A percentile compares a stretch with the other conserved stretches of the same genome.
These are phyloP conservation scores for Eupristina koningsbergeri DNA, from an alignment of 1,140 invertebrate species.

Conservation along the genomic window DNA sequence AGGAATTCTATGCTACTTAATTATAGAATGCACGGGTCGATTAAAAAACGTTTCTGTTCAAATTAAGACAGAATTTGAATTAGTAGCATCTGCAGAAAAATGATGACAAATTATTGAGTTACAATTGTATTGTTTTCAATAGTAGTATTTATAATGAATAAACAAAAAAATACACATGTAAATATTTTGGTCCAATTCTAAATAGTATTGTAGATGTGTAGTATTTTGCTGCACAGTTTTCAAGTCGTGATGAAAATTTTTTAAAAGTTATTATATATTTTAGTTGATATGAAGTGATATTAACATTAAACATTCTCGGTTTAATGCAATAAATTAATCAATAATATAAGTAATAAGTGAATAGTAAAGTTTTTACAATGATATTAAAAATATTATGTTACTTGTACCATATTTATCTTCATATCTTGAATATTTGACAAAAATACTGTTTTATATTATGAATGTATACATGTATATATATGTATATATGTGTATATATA, in stretches of 20 bases:
- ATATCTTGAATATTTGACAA: neutral
- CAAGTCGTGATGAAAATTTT: too few species aligned
- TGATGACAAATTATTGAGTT: neutral
- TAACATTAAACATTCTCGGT: neutral
- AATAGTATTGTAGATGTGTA: neutral
- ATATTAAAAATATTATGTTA: neutral
- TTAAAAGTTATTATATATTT: too few species aligned
- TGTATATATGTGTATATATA: too few species aligned
- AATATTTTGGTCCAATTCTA: neutral
- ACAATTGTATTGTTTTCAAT: neutral
- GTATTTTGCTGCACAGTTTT: neutral
- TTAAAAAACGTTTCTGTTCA: conserved; percentile 47
- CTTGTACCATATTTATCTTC: neutral
- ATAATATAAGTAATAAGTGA: neutral
- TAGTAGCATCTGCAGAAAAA: conserved; percentile 56
- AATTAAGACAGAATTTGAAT: conserved; percentile 64
- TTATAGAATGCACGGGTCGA: conserved; percentile 61
- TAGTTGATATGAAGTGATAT: too few species aligned
- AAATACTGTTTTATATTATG: neutral
- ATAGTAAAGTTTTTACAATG: neutral
- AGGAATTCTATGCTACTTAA: conserved; percentile 82
- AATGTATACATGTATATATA: neutral
- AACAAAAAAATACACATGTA: neutral
- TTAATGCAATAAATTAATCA: neutral
- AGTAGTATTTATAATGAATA: neutral